Percentiles rank a stretch among this genome's conserved stretches.
Conservation (phyloP, 2,797 vertebrate species). For the Orestias chungarensis region DNA sequence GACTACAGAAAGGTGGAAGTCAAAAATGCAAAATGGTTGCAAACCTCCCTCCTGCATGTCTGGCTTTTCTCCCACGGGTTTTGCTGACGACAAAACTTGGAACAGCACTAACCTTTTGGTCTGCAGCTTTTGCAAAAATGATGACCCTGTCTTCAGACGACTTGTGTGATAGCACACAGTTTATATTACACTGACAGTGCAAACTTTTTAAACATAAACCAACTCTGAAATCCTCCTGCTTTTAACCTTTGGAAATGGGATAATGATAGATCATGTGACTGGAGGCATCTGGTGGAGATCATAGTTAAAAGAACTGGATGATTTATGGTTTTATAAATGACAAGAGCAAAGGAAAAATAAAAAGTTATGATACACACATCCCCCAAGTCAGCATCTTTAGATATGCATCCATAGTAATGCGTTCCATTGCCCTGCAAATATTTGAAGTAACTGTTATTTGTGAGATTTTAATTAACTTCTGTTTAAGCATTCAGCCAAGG, state of each 20-base stretch:
- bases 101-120: conserved; percentile 23
- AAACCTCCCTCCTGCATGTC: conserved; percentile 17
- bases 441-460: background rate
- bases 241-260: background rate
- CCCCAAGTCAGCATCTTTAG: background rate
- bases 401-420: background rate
- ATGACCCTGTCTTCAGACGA: conserved; percentile 19
- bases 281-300: background rate
- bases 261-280: conserved; percentile 9
- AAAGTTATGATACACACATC: background rate
- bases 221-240: conserved; percentile 15
- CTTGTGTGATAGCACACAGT: conserved; percentile 25
- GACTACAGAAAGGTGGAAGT: conserved; percentile 39
- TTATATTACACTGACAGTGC: conserved; percentile 35
- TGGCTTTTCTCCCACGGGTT: conserved; percentile 24
- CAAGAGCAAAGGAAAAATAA: background rate
- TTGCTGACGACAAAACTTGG: conserved; percentile 34
- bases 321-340: background rate
- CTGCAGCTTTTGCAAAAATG: conserved; percentile 37
- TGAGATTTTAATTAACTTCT: conserved; percentile 14
- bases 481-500: conserved; percentile 36
- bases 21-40: conserved; percentile 32
- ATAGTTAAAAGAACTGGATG: background rate
- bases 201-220: conserved; percentile 30
- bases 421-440: background rate